Evolutionary conservation across 2,797 vertebrate species (phyloP).

Genomic region (Hafferia zeledoni): DNA sequence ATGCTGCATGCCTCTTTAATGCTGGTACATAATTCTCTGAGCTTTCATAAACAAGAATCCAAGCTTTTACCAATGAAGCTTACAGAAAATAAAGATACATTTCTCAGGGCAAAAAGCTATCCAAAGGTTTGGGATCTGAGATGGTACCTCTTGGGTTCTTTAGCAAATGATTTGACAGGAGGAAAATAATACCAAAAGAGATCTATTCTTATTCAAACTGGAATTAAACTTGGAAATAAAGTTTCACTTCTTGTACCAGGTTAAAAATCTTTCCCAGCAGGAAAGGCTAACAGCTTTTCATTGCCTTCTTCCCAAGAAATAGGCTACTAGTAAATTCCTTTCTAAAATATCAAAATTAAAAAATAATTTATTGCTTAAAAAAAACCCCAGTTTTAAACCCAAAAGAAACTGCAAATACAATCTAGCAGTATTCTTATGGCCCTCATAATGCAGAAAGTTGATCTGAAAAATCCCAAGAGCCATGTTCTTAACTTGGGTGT

Average conservation of each 20-base stretch:
- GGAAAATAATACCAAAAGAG: neutral
- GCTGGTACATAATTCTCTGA: too few relatives aligned
- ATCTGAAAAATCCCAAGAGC: neutral
- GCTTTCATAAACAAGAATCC: too few relatives aligned
- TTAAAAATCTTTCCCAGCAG: neutral
- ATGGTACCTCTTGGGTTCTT: neutral
- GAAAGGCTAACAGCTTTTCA: neutral
- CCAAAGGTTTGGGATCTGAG: neutral
- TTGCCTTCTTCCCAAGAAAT: neutral
- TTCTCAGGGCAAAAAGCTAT: neutral
- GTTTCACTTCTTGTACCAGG: neutral
- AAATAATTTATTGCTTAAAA: neutral
- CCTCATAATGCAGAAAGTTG: fast-evolving
- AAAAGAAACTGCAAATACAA: neutral
- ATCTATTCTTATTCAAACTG: neutral
- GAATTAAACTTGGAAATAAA: neutral
- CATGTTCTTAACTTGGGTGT: neutral
- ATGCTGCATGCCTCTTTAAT: too few relatives aligned
- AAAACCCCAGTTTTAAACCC: neutral
- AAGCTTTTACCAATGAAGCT: neutral
- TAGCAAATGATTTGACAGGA: neutral
- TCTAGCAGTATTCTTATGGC: neutral
- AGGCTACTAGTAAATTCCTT: neutral
- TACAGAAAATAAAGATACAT: neutral
- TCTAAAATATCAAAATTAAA: neutral